Percentiles rank a stretch among this genome's conserved stretches.
phyloP scores from a whole-genome alignment of 2,113 vertebrate species.

The Odontophorus gujanensis region DNA sequence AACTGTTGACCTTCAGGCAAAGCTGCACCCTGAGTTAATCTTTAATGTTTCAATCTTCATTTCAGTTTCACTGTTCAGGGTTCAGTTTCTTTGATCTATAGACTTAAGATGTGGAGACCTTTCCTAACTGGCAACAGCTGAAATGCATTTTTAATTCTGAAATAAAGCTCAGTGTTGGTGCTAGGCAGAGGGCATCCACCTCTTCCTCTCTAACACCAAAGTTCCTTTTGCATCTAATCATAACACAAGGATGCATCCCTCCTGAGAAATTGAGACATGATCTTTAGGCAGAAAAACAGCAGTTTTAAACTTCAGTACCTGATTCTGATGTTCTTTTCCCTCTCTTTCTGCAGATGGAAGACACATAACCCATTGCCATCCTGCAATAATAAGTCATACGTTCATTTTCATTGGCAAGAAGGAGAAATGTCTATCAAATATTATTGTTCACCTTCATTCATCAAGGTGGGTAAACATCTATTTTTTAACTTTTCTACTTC shows the following conservation, averaged over 20 bases:
- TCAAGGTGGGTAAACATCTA: not conserved
- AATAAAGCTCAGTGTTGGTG: not conserved
- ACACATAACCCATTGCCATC: not conserved
- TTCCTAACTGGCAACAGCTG: not conserved
- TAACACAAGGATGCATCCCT: not conserved
- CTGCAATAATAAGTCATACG: too few species aligned
- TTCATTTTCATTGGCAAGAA: not conserved
- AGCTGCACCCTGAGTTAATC: not conserved
- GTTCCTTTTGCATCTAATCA: not conserved
- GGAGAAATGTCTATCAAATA: not conserved
- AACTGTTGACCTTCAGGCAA: not conserved
- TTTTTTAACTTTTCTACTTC: not conserved
- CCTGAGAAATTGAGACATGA: not conserved
- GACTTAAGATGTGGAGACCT: not conserved
- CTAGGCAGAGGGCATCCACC: not conserved
- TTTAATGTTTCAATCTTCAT: not conserved
- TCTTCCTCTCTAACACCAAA: not conserved
- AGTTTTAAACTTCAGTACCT: not conserved
- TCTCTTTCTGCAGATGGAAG: not conserved
- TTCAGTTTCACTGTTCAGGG: not conserved
- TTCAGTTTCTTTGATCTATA: not conserved
- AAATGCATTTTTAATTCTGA: not conserved
- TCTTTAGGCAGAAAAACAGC: not conserved
- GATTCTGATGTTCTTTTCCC: not conserved
- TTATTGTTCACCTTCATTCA: not conserved